Conservation (phyloP, 2,888 invertebrate species). For the Teleogryllus oceanicus region DNA sequence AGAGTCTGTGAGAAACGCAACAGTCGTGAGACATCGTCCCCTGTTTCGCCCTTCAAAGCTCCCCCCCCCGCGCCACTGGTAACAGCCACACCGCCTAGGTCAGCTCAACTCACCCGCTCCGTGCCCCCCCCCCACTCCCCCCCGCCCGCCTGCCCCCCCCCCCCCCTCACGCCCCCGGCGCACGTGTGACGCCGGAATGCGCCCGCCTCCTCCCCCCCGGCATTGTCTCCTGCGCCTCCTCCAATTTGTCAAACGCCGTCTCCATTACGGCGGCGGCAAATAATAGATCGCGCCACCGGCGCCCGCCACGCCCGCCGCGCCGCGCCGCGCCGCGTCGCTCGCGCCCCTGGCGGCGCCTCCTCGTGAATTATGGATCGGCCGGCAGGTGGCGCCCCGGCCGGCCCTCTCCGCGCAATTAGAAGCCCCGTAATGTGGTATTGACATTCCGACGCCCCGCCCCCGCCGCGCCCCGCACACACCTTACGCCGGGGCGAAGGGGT, state of each 20-base stretch:
- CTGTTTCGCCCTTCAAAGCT: too few species aligned
- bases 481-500: not conserved
- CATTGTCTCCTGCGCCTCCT: not conserved
- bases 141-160: too few species aligned
- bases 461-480: not conserved
- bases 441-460: not conserved
- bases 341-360: not conserved
- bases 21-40: too few species aligned
- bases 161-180: too few species aligned
- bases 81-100: too few species aligned
- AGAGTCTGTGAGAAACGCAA: too few species aligned
- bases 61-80: too few species aligned
- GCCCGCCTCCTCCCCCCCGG: too few species aligned
- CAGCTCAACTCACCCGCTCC: too few species aligned
- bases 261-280: not conserved
- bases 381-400: not conserved
- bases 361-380: conserved; percentile 18
- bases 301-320: not conserved
- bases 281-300: not conserved
- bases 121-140: too few species aligned
- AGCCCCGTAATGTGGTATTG: conserved; percentile 10
- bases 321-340: not conserved
- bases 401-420: conserved; percentile 7
- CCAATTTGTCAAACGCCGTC: conserved; percentile 9
- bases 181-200: too few species aligned